Base-by-base conservation (phyloP, 1,140 invertebrate genomes). In the Zaprionus capensis region DNA sequence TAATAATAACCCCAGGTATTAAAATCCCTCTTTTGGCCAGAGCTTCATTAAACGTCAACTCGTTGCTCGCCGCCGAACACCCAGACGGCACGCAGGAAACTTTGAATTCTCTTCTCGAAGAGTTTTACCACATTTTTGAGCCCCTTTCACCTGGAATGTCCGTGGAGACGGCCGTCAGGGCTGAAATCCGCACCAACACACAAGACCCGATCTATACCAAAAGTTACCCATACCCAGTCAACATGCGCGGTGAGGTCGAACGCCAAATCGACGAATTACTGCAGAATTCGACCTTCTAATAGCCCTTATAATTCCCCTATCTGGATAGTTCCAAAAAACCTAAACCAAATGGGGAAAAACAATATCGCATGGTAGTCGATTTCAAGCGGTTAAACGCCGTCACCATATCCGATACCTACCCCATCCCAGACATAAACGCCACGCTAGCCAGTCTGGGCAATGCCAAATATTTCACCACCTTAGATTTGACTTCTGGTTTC, bases 351-450 rank as follows among this genome's bases (percentile, higher is more conserved):
- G 46, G 64, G 76, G 91, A 79, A 81, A 85, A 61, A 57, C 31
- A 69, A 9, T 69, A 75, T 26, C 71, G 92, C 49, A 63, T 93
- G 22, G 90, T 93, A 3, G 78, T 93, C 6, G 93, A 93, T 74
- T 94, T 67, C 41, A 91, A 66, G 49, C 91, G 49, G 70, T 44
- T 93, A 51, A 94, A 94, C 74, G 80, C 91, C 34, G 75, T 80
- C n/a, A 93, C 92, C 7, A 79, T 92, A 46, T 80, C 78, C 15
- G 94, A 95, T 78, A 79, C 76, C 36, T 95, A 93, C 77, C 94
- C 94, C 14, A 71, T 95, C 17, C 93, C 94, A 5, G 81, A 92
- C 17, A 91, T 95, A 53, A 91, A 92, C 17, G 85, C 93, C 14
- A 91, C 86, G 14, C 67, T 95, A 11, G 83, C 93, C 61, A 66